A percentile compares a stretch with the other conserved stretches of the same genome.
phyloP scores from a whole-genome alignment of 2,113 vertebrate species.

The Cromileptes altivelis region DNA sequence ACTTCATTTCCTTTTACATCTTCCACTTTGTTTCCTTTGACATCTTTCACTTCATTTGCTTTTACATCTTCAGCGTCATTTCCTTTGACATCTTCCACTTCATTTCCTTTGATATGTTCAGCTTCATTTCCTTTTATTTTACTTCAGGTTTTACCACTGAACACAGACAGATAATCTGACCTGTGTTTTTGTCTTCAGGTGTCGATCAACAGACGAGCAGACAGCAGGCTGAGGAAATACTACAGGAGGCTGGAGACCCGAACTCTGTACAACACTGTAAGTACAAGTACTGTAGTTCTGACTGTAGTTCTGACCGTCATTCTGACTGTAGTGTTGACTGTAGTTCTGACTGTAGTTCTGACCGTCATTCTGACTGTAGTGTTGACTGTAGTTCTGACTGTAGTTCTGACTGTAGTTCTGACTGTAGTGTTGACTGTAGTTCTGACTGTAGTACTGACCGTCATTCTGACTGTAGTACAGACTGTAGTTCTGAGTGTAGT shows the following conservation, averaged over 20 bases:
- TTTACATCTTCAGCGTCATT: background rate
- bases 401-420: too few species aligned
- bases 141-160: background rate
- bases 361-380: too few species aligned
- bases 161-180: background rate
- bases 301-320: background rate
- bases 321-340: background rate
- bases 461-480: too few species aligned
- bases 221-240: background rate
- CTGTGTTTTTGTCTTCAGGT: constrained; percentile 39
- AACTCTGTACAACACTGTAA: constrained; percentile 10
- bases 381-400: too few species aligned
- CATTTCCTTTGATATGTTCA: background rate
- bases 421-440: too few species aligned
- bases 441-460: too few species aligned
- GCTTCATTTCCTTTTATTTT: too few species aligned
- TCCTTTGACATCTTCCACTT: background rate
- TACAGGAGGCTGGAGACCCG: constrained; percentile 8
- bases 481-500: too few species aligned
- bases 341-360: too few species aligned
- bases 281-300: constrained; percentile 2
- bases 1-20: background rate
- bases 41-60: background rate
- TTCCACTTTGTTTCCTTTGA: background rate
- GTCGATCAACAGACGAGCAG: accelerated